phyloP scores from a whole-genome alignment of 2,888 invertebrate genomes.

The Globia sparganii region DNA sequence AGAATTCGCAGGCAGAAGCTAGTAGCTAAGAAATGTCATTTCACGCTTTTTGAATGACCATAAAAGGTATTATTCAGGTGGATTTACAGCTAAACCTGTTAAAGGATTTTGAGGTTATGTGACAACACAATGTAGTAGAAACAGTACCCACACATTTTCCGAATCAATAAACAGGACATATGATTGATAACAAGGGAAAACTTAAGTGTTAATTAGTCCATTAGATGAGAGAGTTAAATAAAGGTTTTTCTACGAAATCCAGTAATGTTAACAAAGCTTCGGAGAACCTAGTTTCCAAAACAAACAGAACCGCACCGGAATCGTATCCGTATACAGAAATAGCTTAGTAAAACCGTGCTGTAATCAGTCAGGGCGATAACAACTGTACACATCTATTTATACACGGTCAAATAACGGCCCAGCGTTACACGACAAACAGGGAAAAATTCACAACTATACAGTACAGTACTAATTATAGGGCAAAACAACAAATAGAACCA shows the following conservation, averaged over 20 bases:
- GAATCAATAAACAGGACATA: background rate
- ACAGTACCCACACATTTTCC: background rate
- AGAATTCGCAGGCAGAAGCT: too few species aligned
- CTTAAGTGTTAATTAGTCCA: background rate
- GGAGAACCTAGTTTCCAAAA: background rate
- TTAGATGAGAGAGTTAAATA: background rate
- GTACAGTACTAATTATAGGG: slow-evolving; percentile 36
- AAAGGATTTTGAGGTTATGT: background rate
- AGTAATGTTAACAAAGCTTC: background rate
- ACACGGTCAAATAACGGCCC: slow-evolving; percentile 20
- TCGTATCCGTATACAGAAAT: slow-evolving; percentile 47
- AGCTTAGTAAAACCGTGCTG: slow-evolving; percentile 23
- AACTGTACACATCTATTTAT: slow-evolving; percentile 36
- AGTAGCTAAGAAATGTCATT: background rate
- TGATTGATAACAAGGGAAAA: background rate
- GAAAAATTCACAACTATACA: slow-evolving; percentile 26
- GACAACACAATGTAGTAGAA: background rate
- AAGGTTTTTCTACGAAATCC: too few species aligned
- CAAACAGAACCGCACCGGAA: slow-evolving; percentile 8
- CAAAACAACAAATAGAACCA: slow-evolving; percentile 10
- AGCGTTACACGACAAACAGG: slow-evolving; percentile 34
- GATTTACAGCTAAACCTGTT: background rate
- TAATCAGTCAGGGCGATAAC: slow-evolving; percentile 51
- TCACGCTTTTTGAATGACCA: background rate
- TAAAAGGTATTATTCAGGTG: background rate